These are phyloP conservation scores for Ophiodon elongatus DNA, from an alignment of 2,113 vertebrate genomes.

Conservation along the genomic window DNA sequence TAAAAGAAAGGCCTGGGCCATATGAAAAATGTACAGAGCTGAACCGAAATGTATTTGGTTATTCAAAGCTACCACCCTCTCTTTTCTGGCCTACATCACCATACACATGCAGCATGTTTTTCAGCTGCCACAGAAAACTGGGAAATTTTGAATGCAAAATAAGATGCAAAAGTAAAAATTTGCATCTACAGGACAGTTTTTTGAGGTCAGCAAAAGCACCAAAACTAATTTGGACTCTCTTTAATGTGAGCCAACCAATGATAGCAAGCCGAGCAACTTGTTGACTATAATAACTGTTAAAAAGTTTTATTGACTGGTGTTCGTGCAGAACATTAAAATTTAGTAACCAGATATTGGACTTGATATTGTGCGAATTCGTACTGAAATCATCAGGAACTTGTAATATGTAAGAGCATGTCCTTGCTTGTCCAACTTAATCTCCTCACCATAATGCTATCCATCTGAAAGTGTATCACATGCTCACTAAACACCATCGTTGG, in stretches of 20 bases:
- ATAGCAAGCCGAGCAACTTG: not conserved
- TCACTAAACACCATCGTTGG: not conserved
- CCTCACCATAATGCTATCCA: not conserved
- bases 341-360: not conserved
- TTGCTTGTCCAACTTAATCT: not conserved
- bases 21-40: conserved; percentile 60
- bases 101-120: conserved; percentile 7
- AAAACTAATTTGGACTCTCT: not conserved
- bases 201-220: not conserved
- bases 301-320: not conserved
- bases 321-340: not conserved
- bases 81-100: conserved; percentile 39
- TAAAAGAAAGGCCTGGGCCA: conserved; percentile 45
- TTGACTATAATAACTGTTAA: not conserved
- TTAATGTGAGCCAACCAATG: not conserved
- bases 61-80: conserved; percentile 82
- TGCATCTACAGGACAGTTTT: conserved; percentile 77
- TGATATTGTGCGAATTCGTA: not conserved
- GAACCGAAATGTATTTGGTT: conserved; percentile 78
- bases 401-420: not conserved
- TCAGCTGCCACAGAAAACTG: conserved; percentile 57
- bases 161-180: conserved; percentile 83
- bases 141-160: conserved; percentile 82
- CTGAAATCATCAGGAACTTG: not conserved
- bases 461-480: not conserved